These are phyloP conservation scores for Cephus runcator DNA, from an alignment of 2,888 invertebrate species.

Conservation along the genomic window DNA sequence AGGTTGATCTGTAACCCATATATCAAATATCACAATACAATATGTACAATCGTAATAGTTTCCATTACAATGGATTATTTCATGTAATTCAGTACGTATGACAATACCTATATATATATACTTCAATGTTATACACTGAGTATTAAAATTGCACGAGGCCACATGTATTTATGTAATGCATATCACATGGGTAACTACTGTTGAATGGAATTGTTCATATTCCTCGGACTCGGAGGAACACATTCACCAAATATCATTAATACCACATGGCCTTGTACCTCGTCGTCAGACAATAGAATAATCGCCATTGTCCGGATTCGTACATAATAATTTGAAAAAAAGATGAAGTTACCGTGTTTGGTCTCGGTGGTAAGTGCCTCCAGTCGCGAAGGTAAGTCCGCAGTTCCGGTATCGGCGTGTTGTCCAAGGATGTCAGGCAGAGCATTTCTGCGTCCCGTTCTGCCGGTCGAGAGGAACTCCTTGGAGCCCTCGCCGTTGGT, in stretches of 20 bases:
- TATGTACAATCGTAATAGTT: not conserved
- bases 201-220: not conserved
- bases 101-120: not conserved
- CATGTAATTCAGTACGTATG: not conserved
- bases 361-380: conserved; percentile 77
- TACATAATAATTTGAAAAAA: not conserved
- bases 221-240: not conserved
- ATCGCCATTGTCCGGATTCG: not conserved
- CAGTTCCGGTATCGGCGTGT: conserved; percentile 77
- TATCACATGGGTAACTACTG: not conserved
- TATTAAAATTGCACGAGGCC: not conserved
- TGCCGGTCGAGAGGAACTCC: conserved; percentile 86
- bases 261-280: not conserved
- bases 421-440: conserved; percentile 85
- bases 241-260: not conserved
- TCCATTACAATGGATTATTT: not conserved
- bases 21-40: not conserved
- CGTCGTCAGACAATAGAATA: no score
- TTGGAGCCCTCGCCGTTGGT: conserved; percentile 71
- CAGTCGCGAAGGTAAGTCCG: conserved; percentile 81
- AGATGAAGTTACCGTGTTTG: conserved; percentile 43
- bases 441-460: conserved; percentile 90
- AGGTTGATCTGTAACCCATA: conserved; percentile 40
- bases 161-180: no score
- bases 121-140: not conserved